Base-by-base conservation (phyloP, 1,140 invertebrate species). In the Phthorimaea operculella region DNA sequence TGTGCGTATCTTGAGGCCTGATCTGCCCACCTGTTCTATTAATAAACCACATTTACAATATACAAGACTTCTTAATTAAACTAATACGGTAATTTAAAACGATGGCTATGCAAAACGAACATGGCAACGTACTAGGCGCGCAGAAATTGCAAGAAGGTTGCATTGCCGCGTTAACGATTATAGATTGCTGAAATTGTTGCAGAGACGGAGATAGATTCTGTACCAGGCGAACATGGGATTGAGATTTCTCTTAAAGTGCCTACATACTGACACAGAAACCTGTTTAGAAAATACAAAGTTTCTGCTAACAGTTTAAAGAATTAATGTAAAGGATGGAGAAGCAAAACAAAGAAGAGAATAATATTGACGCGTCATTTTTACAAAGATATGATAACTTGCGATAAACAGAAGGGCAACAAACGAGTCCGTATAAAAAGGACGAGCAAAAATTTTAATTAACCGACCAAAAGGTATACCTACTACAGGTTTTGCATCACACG, bases 401-500 rank as follows among this genome's bases (percentile, higher is more conserved):
- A 39, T 39, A 39, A 39, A 39, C 36, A 39, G n/a, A 12, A 39
- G 10, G 36, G 36, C 10, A 39, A 39, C 36, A 12, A 39, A 39
- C 36, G 10, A n/a, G 36, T 39, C n/a, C n/a, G 36, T n/a, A 12
- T 39, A n/a, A 28, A 28, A 28, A 39, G 36, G 36, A 39, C 36
- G 44, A 11, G 15, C 15, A 47, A 47, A 47, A 47, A 47, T 47
- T 42, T 47, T 17, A 47, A 47, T 47, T 17, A 47, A 47, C 44
- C 39, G 9, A 42, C 11, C 39, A 47, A 39, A 39, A n/a, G 15
- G 44, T 47, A 28, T 28, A 28, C 21, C 21, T 16, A 9, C 12
- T 47, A 47, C n/a, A 47, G 44, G 14, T 17, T 17, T 47, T 16
- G 16, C 15, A 16, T 47, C 16, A 9, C 53, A 59, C 57, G 55